Evolutionary conservation across 2,113 vertebrate species (phyloP).

Genomic region (Cercocebus atys): DNA sequence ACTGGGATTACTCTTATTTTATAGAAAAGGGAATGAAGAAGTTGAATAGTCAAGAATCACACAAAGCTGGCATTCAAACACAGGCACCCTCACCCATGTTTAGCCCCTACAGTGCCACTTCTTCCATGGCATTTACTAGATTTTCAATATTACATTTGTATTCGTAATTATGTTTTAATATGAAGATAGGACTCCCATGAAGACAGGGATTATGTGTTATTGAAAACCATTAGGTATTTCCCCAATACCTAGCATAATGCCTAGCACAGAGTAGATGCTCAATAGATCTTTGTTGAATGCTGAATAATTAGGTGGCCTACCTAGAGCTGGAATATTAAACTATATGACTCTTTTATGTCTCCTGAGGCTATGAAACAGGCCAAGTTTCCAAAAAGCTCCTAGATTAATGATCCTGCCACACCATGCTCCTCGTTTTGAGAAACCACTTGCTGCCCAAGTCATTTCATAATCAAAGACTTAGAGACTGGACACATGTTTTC

Average conservation of each 20-base stretch:
- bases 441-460: background rate
- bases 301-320: background rate
- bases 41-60: background rate
- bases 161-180: background rate
- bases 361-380: background rate
- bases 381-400: background rate
- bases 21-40: background rate
- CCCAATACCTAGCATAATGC: background rate
- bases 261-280: background rate
- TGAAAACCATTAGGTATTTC: background rate
- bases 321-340: conserved; percentile 2
- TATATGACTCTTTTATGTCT: background rate
- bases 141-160: background rate
- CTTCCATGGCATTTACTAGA: background rate
- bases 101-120: background rate
- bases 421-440: background rate
- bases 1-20: background rate
- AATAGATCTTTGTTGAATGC: background rate
- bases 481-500: background rate
- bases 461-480: conserved; percentile 5
- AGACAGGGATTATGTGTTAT: background rate
- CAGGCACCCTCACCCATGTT: background rate
- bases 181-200: background rate
- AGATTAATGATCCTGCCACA: background rate
- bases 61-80: background rate